phyloP scores from a whole-genome alignment of 2,888 invertebrate genomes.

The Conomelus anceps region DNA sequence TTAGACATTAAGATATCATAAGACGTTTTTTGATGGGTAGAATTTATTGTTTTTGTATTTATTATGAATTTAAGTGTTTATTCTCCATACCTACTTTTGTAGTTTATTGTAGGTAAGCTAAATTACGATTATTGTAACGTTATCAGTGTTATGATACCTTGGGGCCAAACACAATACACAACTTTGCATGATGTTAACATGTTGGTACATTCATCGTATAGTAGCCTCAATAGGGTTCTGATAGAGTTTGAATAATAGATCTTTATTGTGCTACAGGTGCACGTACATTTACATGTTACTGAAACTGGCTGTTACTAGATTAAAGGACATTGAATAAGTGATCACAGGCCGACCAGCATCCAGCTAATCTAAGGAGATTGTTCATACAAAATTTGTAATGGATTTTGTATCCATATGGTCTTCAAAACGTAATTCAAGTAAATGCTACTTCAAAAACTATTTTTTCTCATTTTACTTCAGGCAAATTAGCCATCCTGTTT shows the following conservation, averaged over 20 bases:
- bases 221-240: neutral
- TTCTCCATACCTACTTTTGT: too few species aligned
- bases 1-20: too few species aligned
- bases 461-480: too few species aligned
- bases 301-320: neutral
- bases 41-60: too few species aligned
- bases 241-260: neutral
- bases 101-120: neutral
- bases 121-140: neutral
- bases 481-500: too few species aligned
- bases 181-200: neutral
- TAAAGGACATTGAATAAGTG: neutral
- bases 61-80: too few species aligned
- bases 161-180: neutral
- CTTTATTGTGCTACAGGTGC: neutral
- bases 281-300: neutral
- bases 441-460: too few species aligned
- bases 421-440: neutral
- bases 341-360: neutral
- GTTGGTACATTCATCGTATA: neutral
- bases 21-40: too few species aligned
- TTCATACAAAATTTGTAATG: neutral
- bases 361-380: neutral
- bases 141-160: neutral
- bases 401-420: neutral